Percentiles rank a stretch among this genome's conserved stretches.
Conservation (phyloP, 2,888 invertebrate species). For the Branchipolynoe longqiensis region DNA sequence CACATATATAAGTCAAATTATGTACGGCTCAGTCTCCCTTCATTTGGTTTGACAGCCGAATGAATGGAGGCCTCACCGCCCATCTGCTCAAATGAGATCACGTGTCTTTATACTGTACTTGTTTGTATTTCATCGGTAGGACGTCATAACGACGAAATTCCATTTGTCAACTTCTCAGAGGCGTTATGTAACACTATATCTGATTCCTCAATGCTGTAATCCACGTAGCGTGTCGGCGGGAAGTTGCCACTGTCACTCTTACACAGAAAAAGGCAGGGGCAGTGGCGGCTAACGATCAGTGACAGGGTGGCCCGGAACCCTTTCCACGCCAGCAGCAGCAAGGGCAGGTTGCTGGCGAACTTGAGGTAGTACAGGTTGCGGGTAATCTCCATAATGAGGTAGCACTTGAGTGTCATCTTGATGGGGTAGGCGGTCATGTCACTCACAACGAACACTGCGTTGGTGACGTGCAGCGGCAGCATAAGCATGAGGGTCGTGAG, state of each 20-base stretch:
- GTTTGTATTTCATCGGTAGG: too few relatives aligned
- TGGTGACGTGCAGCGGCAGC: neutral
- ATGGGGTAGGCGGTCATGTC: neutral
- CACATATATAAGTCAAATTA: too few relatives aligned
- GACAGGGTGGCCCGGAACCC: slow-evolving; percentile 8
- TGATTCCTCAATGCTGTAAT: slow-evolving; percentile 26
- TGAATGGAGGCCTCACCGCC: too few relatives aligned
- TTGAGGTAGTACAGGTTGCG: neutral
- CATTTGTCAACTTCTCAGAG: too few relatives aligned
- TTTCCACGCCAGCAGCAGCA: slow-evolving; percentile 29
- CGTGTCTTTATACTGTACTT: too few relatives aligned
- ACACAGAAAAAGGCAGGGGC: neutral
- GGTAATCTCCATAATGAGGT: slow-evolving; percentile 11
- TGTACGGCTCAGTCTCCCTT: too few relatives aligned
- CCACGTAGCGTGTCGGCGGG: slow-evolving; percentile 5
- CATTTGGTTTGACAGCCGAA: too few relatives aligned
- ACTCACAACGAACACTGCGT: slow-evolving; percentile 4
- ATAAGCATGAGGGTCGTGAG: slow-evolving; percentile 1
- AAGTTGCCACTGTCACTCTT: neutral
- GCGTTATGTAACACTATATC: neutral
- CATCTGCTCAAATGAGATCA: too few relatives aligned
- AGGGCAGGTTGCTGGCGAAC: neutral
- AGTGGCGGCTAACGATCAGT: neutral
- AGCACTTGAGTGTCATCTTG: neutral
- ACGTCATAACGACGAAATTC: too few relatives aligned